Evolutionary conservation across 2,797 vertebrate genomes (phyloP), one percentile per base, ranked within the genome.

Genomic region (Alosa sapidissima): DNA sequence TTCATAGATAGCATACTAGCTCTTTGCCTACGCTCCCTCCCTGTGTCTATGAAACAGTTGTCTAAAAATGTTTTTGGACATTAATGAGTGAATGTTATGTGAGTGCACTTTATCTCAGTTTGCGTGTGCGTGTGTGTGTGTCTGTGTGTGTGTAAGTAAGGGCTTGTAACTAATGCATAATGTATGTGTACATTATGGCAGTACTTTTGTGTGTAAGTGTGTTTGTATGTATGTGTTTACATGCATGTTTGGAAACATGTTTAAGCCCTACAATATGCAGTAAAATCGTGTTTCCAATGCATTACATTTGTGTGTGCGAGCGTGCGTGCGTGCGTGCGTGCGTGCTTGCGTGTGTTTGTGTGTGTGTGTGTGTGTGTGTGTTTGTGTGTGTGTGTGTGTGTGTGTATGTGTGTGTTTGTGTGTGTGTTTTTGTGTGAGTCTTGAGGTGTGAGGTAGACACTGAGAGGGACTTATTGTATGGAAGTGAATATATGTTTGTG

Each of bases 401-500:
- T 4, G 24, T 68, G 24, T 33, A 24, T 14, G 11, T 33, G 13
- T 78, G 36, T 78, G 14, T 78, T 14, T 45, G 41, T 78, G 36
- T 78, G 36, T 24, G 3, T 13, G 36, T 78, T 3, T 52, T 19
- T 72, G 62, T 47, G 49, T 48, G 65, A 45, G 36, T 78, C 33
- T 36, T 75, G 14, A 14, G 16, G 41, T 28, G 10, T 75, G 14
- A 14, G 16, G 41, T 28, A 24, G n/a, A 65, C 24, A 24, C 24
- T 28, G n/a, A 65, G 60, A 65, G n/a, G 28, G 24, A 24, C 60
- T 72, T 21, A 54, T 85, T 45, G 62, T 84, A 75, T 49, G 81
- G 85, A 84, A 58, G 68, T 14, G 65, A 84, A 81, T 86, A 72
- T 62, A 24, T 33, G 33, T 72, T 83, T 47, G 75, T 84, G 75